Percentiles rank a stretch among this genome's conserved stretches.
Evolutionary conservation across 2,888 invertebrate genomes (phyloP).

Genomic region (Leptinotarsa rubiginosa): DNA sequence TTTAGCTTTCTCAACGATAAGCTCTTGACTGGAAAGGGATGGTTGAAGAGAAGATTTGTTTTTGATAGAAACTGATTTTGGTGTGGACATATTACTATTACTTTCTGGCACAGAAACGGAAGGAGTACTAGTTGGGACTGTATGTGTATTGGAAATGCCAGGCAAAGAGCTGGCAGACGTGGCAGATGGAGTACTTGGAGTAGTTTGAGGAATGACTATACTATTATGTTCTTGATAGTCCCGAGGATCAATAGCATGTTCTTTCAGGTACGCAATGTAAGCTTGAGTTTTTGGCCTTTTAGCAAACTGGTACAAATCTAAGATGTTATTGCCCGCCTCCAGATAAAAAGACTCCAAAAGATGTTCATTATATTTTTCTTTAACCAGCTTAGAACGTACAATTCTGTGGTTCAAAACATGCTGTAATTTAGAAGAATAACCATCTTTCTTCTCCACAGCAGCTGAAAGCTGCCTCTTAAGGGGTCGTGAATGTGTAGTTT

Average conservation of each 20-base stretch:
- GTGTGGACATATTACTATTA: slow-evolving; percentile 33
- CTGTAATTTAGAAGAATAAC: slow-evolving; percentile 71
- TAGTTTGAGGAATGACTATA: slow-evolving; percentile 50
- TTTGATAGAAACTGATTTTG: slow-evolving; percentile 38
- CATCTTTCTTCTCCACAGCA: slow-evolving; percentile 66
- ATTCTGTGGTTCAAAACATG: slow-evolving; percentile 79
- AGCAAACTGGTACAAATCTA: slow-evolving; percentile 88
- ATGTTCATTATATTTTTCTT: slow-evolving; percentile 82
- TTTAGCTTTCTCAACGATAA: slow-evolving; percentile 87
- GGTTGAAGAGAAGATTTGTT: slow-evolving; percentile 42
- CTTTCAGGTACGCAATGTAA: slow-evolving; percentile 80
- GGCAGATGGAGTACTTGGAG: slow-evolving; percentile 61
- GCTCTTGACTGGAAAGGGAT: slow-evolving; percentile 71
- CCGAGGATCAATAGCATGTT: slow-evolving; percentile 65
- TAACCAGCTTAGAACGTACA: slow-evolving; percentile 75
- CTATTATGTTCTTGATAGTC: slow-evolving; percentile 52
- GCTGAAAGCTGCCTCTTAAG: slow-evolving; percentile 67
- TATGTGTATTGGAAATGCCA: slow-evolving; percentile 57
- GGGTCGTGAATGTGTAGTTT: slow-evolving; percentile 50
- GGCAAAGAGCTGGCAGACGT: slow-evolving; percentile 62
- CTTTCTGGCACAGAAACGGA: slow-evolving; percentile 32
- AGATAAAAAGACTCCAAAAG: slow-evolving; percentile 88
- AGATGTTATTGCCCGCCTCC: slow-evolving; percentile 87
- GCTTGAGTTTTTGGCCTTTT: slow-evolving; percentile 83
- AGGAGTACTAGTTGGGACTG: slow-evolving; percentile 40